phyloP scores from a whole-genome alignment of 2,888 invertebrate species.

The Caenorhabditis sp. region DNA sequence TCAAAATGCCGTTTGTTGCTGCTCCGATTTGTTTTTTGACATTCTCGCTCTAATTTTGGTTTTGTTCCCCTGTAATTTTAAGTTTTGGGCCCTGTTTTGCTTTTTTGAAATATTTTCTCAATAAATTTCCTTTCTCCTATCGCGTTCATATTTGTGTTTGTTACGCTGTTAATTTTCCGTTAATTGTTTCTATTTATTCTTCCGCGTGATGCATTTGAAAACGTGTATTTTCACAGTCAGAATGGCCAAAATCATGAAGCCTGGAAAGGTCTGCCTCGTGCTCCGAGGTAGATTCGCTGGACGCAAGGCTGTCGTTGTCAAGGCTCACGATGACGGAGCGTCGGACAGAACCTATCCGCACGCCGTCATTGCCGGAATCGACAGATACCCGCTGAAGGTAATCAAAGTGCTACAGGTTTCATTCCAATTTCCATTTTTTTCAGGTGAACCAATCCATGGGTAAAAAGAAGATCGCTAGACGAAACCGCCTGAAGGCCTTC shows the following conservation, averaged over 20 bases:
- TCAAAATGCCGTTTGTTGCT: too few relatives aligned
- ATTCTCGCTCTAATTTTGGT: too few relatives aligned
- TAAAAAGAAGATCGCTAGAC: constrained; percentile 94
- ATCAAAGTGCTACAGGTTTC: not conserved
- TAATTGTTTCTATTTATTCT: not conserved
- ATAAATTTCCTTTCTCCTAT: too few relatives aligned
- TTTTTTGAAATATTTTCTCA: too few relatives aligned
- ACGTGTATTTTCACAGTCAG: constrained; percentile 29
- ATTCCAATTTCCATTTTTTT: not conserved
- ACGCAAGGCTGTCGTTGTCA: constrained; percentile 76
- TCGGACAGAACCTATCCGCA: constrained; percentile 96
- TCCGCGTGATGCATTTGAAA: not conserved
- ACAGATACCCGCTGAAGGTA: constrained; percentile 94
- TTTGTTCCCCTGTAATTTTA: too few relatives aligned
- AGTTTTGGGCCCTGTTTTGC: too few relatives aligned
- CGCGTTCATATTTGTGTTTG: too few relatives aligned
- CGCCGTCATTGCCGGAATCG: constrained; percentile 97
- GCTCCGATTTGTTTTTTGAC: too few relatives aligned
- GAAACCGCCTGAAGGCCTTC: constrained; percentile 98
- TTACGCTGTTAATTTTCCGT: too few relatives aligned
- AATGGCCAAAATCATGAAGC: constrained; percentile 79
- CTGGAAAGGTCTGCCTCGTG: constrained; percentile 97
- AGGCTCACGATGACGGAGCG: constrained; percentile 95
- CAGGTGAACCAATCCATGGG: constrained; percentile 82
- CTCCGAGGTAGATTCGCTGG: constrained; percentile 98